Evolutionary conservation across 2,888 invertebrate genomes (phyloP), one percentile per base, ranked within the genome.

Genomic region (Drosophila cracens): DNA sequence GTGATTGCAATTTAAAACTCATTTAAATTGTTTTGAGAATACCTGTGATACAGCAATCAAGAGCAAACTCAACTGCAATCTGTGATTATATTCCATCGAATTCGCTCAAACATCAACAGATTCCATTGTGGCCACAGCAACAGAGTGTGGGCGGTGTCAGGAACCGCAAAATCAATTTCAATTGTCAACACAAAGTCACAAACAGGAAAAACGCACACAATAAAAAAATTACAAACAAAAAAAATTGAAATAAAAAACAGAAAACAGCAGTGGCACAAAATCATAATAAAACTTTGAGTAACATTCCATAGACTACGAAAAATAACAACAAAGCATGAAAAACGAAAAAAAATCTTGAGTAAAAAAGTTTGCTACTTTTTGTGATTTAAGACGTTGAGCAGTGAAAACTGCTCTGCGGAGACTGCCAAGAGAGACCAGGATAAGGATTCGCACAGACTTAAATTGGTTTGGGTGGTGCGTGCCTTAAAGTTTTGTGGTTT

Each of bases 81-180:
- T 71, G 67, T 76, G 78, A 78, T 78, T 78, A 80, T 78, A 64
- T 71, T 58, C 36, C 61, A 60, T 49, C 43, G 59, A 53, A 66
- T 58, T 68, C 64, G 60, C 70, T 54, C 62, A 56, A 71, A 80
- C 71, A 76, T 65, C 65, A 69, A 76, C 78, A 68, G 61, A 68
- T 54, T 13, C 46, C 60, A 63, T 56, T 85, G 82, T 79, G 82
- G 67, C 36, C 54, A 54, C 33, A 27, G 27, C 25, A 49, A 43
- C 29, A 29, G 46, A 27, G 27, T 34, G 69, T 31, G 21, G 33
- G 40, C 34, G 62, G 54, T 60, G 65, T 16, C 74, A 78, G 79
- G 68, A 79, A 82, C 90, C 90, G 73, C 87, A 87, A 87, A 87
- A 87, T 87, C 90, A 90, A 87, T 90, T 87, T 90, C 90, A 83